Evolutionary conservation across 2,113 vertebrate species (phyloP).

Genomic region (Melanerpes aurifrons): DNA sequence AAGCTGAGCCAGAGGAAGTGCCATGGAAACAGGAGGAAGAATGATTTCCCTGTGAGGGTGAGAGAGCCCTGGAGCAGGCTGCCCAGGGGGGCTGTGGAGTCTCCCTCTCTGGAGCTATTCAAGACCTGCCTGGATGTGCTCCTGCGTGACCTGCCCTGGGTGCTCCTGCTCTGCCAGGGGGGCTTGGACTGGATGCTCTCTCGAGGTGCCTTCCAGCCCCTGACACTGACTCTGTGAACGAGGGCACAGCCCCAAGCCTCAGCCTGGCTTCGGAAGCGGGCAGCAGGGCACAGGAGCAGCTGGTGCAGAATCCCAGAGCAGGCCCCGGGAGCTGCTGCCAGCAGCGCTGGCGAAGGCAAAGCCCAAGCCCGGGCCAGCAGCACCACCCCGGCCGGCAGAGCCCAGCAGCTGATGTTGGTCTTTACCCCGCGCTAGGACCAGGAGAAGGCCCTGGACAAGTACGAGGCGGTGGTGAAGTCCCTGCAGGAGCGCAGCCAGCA

Average conservation of each 20-base stretch:
- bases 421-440: constrained; percentile 82
- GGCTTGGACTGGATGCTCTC: no score
- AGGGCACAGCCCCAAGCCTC: not conserved
- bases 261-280: not conserved
- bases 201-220: no score
- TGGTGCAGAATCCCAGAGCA: not conserved
- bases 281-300: not conserved
- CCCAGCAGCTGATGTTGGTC: not conserved
- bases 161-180: no score
- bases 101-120: no score
- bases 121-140: no score
- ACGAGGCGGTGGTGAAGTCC: constrained; percentile 83
- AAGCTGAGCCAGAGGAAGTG: no score
- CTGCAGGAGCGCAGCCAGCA: constrained; percentile 89
- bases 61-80: no score
- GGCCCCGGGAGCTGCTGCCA: not conserved
- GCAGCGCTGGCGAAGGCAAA: not conserved
- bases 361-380: accelerated
- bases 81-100: no score
- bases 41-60: no score
- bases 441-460: constrained; percentile 90
- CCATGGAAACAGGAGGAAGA: no score
- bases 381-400: not conserved
- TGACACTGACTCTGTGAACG: no score
- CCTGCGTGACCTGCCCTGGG: no score